Percentiles rank a stretch among this genome's conserved stretches.
Conservation (phyloP, 2,113 vertebrate genomes). For the Anolis carolinensis region DNA sequence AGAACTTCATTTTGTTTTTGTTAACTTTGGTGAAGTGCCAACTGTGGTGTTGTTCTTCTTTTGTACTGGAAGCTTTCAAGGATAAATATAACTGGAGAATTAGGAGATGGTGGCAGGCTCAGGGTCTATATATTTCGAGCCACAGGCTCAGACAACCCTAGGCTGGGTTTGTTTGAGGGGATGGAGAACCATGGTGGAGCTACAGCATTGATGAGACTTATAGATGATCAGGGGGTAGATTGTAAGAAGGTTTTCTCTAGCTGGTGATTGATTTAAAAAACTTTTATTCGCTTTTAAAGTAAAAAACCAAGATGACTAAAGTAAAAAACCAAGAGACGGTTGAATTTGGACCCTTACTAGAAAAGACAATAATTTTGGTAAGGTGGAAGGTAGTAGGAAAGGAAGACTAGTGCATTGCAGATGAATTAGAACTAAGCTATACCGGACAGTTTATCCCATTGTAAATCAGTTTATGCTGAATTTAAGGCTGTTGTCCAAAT, state of each 20-base stretch:
- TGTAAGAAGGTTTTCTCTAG: background rate
- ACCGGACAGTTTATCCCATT: too few species aligned
- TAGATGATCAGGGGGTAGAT: too few species aligned
- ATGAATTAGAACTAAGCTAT: too few species aligned
- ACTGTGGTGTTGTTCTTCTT: background rate
- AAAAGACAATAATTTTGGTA: too few species aligned
- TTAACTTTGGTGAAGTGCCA: conserved; percentile 2
- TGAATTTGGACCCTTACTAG: too few species aligned
- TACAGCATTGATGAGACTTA: background rate
- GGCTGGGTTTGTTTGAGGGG: background rate
- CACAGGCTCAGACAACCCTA: background rate
- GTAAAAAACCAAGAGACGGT: too few species aligned
- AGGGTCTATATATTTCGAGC: background rate
- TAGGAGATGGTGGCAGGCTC: background rate
- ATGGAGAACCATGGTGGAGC: background rate
- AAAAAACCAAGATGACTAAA: too few species aligned
- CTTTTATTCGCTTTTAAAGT: too few species aligned
- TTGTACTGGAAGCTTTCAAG: background rate
- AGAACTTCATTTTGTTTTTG: conserved; percentile 7
- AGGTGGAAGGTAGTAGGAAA: too few species aligned
- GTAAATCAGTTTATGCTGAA: too few species aligned
- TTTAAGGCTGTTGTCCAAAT: too few species aligned
- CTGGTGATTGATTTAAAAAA: background rate
- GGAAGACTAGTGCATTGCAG: too few species aligned
- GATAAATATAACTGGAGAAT: background rate